Base-by-base conservation (phyloP, 1,140 invertebrate species). In the Monochamus saltuarius region DNA sequence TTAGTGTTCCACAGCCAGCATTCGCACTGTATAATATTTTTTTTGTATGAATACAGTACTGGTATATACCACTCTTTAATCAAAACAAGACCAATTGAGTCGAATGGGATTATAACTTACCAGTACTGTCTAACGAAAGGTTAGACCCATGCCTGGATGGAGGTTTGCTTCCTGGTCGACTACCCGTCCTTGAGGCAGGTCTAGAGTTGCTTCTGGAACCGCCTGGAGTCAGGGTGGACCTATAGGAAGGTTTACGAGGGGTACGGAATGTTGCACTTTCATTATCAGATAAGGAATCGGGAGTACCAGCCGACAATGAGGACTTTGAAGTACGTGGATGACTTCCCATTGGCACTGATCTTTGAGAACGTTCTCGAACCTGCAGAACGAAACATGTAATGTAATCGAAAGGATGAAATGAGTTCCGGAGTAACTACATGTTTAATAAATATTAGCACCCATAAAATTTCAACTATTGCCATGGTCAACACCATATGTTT, bases 81-180 rank as follows among this genome's bases (percentile, higher is more conserved):
- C 22, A 11, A n/a, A 11, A 4, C n/a, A 14, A 2, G 13, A 47
- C 17, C 9, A 11, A 19, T 47, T 9, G n/a, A n/a, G n/a, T 49
- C 8, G 7, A 49, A 11, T 9, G 22, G 9, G 1, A 9, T 8
- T n/a, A 13, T 51, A 49, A 67, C 62, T 76, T 78, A 92, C 90
- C 89, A 73, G 89, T 91, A 74, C 90, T 92, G 73, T 96, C 92
- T 55, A 96, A 80, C 16, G 92, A 95, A 45, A 94, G 84, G 69
- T 92, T 94, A 35, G 95, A 97, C 60, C 93, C 94, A 72, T 95
- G 91, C 72, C 94, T 86, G 73, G 94, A 96, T 16, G 93, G 90
- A 66, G 94, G 92, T 76, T 94, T 94, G 36, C 90, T 91, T 42
- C 89, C 88, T 63, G 87, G 83, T 70, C 94, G 84, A 68, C 90